Evolutionary conservation across 2,888 invertebrate species (phyloP).

Genomic region (Lumbricus terrestris): DNA sequence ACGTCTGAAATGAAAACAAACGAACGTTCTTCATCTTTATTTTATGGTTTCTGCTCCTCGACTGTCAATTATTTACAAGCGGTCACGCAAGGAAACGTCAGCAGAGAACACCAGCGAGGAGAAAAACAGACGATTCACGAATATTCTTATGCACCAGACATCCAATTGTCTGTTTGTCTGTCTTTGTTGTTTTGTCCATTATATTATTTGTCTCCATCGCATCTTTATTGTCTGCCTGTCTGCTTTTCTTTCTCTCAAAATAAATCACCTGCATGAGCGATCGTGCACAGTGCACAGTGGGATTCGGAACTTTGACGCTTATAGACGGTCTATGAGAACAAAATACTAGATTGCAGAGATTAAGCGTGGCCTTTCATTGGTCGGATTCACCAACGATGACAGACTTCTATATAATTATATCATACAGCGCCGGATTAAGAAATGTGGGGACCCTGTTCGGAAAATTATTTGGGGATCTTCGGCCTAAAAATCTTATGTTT

Average conservation of each 20-base stretch:
- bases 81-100: not conserved
- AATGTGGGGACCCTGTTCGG: no score
- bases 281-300: not conserved
- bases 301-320: not conserved
- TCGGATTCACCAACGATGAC: not conserved
- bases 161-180: not conserved
- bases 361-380: not conserved
- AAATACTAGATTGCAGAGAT: not conserved
- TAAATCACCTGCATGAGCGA: not conserved
- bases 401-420: no score
- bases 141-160: not conserved
- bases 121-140: not conserved
- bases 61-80: not conserved
- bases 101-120: not conserved
- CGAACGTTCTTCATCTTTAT: no score
- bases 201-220: no score
- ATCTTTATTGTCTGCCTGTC: not conserved
- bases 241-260: not conserved
- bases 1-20: not conserved
- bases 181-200: no score
- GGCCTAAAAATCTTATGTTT: no score
- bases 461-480: no score
- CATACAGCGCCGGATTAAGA: no score
- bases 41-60: not conserved
- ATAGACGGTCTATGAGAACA: not conserved